These are phyloP conservation scores for Cathartes aura DNA, from an alignment of 2,113 vertebrate species.

Conservation along the genomic window DNA sequence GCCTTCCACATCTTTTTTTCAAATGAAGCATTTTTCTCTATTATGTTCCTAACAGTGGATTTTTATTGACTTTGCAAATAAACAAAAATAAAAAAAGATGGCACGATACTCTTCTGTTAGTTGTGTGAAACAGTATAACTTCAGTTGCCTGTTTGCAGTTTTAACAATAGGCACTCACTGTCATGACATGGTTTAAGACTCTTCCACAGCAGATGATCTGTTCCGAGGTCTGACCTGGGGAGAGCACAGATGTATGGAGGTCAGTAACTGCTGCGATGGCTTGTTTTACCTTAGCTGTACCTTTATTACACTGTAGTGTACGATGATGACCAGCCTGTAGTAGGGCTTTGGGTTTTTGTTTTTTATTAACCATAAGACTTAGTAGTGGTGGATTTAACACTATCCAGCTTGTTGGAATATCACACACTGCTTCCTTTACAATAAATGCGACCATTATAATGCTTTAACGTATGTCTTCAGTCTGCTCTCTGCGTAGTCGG, in stretches of 20 bases:
- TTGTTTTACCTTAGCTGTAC: not conserved
- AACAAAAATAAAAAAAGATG: not conserved
- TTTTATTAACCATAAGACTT: not conserved
- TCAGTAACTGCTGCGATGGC: not conserved
- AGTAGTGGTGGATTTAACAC: not conserved
- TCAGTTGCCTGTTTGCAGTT: not conserved
- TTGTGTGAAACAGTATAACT: not conserved
- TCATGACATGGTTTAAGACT: not conserved
- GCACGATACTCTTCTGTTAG: not conserved
- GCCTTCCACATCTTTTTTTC: not conserved
- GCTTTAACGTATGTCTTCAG: not conserved
- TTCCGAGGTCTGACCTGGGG: not conserved
- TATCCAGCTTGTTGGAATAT: not conserved
- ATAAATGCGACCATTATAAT: not conserved
- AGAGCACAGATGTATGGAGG: not conserved
- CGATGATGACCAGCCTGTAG: accelerated
- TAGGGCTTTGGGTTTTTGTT: not conserved
- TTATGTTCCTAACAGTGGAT: not conserved
- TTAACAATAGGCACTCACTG: accelerated
- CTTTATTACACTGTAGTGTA: not conserved
- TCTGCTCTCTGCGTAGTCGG: not conserved
- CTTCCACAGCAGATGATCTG: not conserved
- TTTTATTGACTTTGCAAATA: constrained; percentile 56
- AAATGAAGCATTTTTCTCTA: not conserved
- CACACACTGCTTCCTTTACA: not conserved